These are phyloP conservation scores for Drosophila ezoana DNA, from an alignment of 2,888 invertebrate genomes.

Conservation along the genomic window DNA sequence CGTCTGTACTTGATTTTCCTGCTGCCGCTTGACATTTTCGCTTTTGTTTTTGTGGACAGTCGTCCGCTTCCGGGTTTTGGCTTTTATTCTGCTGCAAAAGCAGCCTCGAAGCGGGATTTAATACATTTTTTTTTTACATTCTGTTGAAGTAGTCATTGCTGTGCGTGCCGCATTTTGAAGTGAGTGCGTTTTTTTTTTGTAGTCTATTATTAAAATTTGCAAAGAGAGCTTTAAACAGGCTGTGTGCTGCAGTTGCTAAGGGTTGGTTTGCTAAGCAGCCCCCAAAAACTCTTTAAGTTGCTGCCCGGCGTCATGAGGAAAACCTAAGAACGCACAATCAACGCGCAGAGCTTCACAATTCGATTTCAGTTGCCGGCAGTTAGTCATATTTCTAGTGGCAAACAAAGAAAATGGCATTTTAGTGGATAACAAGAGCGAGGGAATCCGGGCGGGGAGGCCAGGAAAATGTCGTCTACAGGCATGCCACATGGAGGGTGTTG, in stretches of 20 bases:
- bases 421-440: slow-evolving; percentile 20
- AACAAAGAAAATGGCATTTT: slow-evolving; percentile 42
- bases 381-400: slow-evolving; percentile 71
- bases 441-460: slow-evolving; percentile 11
- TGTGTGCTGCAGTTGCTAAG: slow-evolving; percentile 34
- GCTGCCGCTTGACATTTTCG: slow-evolving; percentile 41
- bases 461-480: slow-evolving; percentile 77
- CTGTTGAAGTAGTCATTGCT: slow-evolving; percentile 41
- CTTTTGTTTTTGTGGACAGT: slow-evolving; percentile 62
- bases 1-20: neutral
- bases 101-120: slow-evolving; percentile 36
- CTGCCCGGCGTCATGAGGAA: slow-evolving; percentile 21
- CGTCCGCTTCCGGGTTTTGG: slow-evolving; percentile 18
- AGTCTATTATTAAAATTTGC: slow-evolving; percentile 47
- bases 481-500: slow-evolving; percentile 38
- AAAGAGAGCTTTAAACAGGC: slow-evolving; percentile 4
- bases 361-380: slow-evolving; percentile 61
- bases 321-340: slow-evolving; percentile 69
- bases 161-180: slow-evolving; percentile 50
- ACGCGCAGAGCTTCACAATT: slow-evolving; percentile 46
- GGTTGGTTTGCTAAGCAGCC: slow-evolving; percentile 39
- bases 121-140: slow-evolving; percentile 22
- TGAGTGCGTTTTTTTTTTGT: slow-evolving; percentile 36
- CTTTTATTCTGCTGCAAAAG: slow-evolving; percentile 33
- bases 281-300: slow-evolving; percentile 61